Evolutionary conservation across 2,888 invertebrate genomes (phyloP).

Genomic region (Mesoligia furuncula): DNA sequence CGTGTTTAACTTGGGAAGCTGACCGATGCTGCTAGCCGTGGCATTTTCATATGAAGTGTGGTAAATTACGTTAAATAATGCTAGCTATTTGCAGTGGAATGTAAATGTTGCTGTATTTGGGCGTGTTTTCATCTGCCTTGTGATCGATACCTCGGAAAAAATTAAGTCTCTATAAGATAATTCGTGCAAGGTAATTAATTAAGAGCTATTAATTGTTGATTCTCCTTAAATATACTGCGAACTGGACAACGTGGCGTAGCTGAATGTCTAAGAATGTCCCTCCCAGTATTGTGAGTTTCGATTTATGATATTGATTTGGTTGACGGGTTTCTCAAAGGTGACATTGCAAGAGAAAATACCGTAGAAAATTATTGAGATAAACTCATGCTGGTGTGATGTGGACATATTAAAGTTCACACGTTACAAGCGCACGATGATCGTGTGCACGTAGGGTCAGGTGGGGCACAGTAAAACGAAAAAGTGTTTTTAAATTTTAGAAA

Average conservation of each 20-base stretch:
- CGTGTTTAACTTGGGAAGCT: conserved; percentile 32
- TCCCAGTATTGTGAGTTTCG: conserved; percentile 46
- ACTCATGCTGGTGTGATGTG: conserved; percentile 38
- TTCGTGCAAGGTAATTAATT: conserved; percentile 83
- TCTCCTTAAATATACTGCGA: conserved; percentile 75
- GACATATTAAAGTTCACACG: conserved; percentile 43
- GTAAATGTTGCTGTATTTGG: conserved; percentile 70
- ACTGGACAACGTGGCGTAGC: conserved; percentile 61
- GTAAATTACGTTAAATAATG: conserved; percentile 63
- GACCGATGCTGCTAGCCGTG: conserved; percentile 43
- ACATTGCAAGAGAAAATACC: conserved; percentile 30
- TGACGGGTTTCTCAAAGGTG: conserved; percentile 35
- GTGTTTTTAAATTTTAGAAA: no score
- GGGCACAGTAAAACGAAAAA: no score
- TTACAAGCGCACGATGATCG: conserved; percentile 24
- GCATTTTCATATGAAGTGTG: conserved; percentile 59
- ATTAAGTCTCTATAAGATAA: conserved; percentile 70
- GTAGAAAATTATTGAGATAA: conserved; percentile 25
- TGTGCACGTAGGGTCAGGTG: no score
- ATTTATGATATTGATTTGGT: conserved; percentile 60
- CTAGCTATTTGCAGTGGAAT: conserved; percentile 66
- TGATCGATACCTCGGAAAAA: conserved; percentile 71
- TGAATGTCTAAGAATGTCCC: conserved; percentile 56
- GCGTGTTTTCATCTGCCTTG: conserved; percentile 67
- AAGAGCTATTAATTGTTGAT: conserved; percentile 82